Percentiles rank a stretch among this genome's conserved stretches.
phyloP scores from a whole-genome alignment of 1,140 invertebrate genomes.

The Metaphire vulgaris region DNA sequence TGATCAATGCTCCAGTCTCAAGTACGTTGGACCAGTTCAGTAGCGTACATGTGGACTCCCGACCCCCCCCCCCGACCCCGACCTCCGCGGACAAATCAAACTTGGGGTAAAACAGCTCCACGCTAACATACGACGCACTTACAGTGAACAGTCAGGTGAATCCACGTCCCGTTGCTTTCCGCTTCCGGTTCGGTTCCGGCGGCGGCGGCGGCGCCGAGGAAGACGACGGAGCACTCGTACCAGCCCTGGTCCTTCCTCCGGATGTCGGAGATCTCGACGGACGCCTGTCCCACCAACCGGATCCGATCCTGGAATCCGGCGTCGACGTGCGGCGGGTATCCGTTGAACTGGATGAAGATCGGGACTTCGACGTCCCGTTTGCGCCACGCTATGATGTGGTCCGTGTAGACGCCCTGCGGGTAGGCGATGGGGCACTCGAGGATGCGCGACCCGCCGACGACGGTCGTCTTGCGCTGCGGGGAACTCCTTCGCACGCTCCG shows the following conservation, averaged over 20 bases:
- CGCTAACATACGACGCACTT: too few relatives aligned
- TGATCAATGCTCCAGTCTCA: too few relatives aligned
- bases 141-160: not conserved
- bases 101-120: too few relatives aligned
- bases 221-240: constrained; percentile 94
- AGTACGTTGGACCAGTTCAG: too few relatives aligned
- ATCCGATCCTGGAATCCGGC: constrained; percentile 85
- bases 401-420: constrained; percentile 14
- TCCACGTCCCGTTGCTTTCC: not conserved
- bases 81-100: too few relatives aligned
- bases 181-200: not conserved
- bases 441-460: constrained; percentile 21
- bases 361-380: constrained; percentile 31
- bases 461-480: constrained; percentile 14
- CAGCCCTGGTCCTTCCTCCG: constrained; percentile 86
- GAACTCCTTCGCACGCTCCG: too few relatives aligned
- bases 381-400: constrained; percentile 31
- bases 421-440: constrained; percentile 26
- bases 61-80: too few relatives aligned
- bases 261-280: constrained; percentile 86
- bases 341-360: constrained; percentile 63
- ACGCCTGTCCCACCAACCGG: constrained; percentile 70
- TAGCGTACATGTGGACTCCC: too few relatives aligned
- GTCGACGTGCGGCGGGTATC: constrained; percentile 86
- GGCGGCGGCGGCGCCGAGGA: constrained; percentile 65